A percentile compares a stretch with the other conserved stretches of the same genome.
phyloP scores from a whole-genome alignment of 2,888 invertebrate genomes.

The Cataglyphis rosenhaueri region DNA sequence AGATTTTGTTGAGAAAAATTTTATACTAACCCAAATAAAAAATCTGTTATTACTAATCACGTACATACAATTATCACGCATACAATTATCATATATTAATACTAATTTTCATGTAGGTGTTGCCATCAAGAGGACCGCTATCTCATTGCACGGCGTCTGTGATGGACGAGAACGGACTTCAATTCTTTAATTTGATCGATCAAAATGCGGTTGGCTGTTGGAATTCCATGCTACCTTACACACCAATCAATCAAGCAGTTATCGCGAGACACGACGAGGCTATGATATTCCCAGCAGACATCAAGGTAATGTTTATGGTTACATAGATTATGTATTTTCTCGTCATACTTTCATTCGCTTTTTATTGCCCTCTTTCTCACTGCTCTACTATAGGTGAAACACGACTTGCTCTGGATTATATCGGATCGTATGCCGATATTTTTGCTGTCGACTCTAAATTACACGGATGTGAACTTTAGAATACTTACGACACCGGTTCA shows the following conservation, averaged over 20 bases:
- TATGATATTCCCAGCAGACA: constrained; percentile 92
- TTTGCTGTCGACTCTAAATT: constrained; percentile 89
- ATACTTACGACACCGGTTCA: constrained; percentile 90
- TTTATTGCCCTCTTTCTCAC: not conserved
- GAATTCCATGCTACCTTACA: constrained; percentile 90
- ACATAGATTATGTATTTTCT: constrained; percentile 46
- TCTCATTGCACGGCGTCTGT: constrained; percentile 91
- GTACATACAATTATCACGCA: not conserved
- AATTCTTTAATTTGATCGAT: constrained; percentile 92
- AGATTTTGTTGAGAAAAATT: no score
- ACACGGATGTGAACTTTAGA: constrained; percentile 92
- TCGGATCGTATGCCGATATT: constrained; percentile 94
- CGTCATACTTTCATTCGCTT: not conserved
- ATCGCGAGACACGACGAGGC: constrained; percentile 92
- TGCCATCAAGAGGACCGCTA: constrained; percentile 89
- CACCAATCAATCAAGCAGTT: constrained; percentile 89
- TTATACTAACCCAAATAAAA: not conserved
- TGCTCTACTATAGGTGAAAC: constrained; percentile 86
- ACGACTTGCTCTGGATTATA: constrained; percentile 91
- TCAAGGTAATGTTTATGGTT: constrained; percentile 88
- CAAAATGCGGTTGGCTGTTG: constrained; percentile 94
- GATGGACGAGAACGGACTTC: constrained; percentile 91
- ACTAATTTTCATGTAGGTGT: constrained; percentile 72
- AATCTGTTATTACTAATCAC: not conserved
- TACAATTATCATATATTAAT: not conserved